Base-by-base conservation (phyloP, 2,888 invertebrate species). In the Tipula vernalis region DNA sequence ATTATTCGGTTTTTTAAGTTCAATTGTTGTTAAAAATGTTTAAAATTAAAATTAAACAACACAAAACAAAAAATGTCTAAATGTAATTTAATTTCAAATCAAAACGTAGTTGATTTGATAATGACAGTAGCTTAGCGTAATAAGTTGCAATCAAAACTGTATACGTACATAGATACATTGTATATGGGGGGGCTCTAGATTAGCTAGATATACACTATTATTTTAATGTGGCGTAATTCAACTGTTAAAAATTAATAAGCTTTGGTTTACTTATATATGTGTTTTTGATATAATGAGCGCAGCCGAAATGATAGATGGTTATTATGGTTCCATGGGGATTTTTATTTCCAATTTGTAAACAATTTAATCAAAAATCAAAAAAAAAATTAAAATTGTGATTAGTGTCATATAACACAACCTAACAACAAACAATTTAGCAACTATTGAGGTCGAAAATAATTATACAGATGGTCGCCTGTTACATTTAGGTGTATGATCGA, bases 1-100 rank as follows among this genome's bases (percentile, higher is more conserved):
- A 71, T 71, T 71, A 71, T 71, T 71, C 71, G 71, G 71, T 71
- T 71, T 71, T 71, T 71, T 71, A 71, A 71, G 71, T 71, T 71
- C 71, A 71, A 71, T 71, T 71, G 71, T 71, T 71, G 71, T 71
- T 71, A 3, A 71, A 71, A 71, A 71, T 71, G 28, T 28, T 71
- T 71, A 28, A 71, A 71, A 71, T 28, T 71, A 28, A 57, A 57
- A 39, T 39, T 39, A 39, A 39, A 28, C 28, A 28, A 28, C 1
- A 28, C 1, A 2, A 39, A 39, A 39, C 39, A 6, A 39, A 18
- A 51, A 51, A 51, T 51, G 51, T 51, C 28, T 71, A 71, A 71
- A 71, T 71, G 28, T 28, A 71, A 71, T 71, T 71, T 71, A 71
- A 71, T 71, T 71, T 71, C 28, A 28, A 71, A 51, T n/a, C n/a